Evolutionary conservation across 2,113 vertebrate species (phyloP).

Genomic region (Chloroceryle aenea): DNA sequence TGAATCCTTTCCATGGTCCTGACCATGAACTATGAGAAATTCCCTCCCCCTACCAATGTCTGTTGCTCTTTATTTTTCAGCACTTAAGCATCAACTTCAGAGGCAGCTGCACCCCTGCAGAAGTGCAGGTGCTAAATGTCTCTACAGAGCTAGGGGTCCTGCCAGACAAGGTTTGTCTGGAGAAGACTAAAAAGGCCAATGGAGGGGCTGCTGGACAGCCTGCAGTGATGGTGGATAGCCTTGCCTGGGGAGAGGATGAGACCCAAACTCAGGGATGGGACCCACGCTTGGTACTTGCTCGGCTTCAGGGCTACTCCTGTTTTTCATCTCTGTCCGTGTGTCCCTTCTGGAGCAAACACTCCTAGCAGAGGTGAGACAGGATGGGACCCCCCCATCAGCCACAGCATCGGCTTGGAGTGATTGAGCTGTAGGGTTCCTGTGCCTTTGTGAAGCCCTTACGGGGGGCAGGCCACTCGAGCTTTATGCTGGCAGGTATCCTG

Average conservation of each 20-base stretch:
- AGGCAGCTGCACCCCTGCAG: background rate
- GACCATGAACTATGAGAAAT: background rate
- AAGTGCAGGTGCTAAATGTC: background rate
- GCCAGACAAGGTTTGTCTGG: background rate
- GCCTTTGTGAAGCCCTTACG: fast-evolving
- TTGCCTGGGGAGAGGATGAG: background rate
- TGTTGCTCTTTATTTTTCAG: background rate
- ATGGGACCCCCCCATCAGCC: background rate
- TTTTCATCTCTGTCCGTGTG: background rate
- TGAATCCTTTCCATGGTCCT: background rate
- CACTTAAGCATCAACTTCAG: background rate
- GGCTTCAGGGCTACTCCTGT: background rate
- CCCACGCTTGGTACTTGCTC: background rate
- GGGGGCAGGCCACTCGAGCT: background rate
- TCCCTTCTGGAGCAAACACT: background rate
- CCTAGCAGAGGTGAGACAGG: background rate
- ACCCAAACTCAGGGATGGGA: background rate
- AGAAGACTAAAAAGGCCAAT: background rate
- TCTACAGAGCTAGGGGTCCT: background rate
- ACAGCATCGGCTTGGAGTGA: fast-evolving
- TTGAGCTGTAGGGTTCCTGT: background rate
- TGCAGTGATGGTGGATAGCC: background rate
- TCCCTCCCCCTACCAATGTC: background rate
- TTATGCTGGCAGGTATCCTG: background rate
- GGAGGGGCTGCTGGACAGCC: background rate